Percentiles rank a stretch among this genome's conserved stretches.
Evolutionary conservation across 2,888 invertebrate species (phyloP).

Genomic region (Drosophila yooni): DNA sequence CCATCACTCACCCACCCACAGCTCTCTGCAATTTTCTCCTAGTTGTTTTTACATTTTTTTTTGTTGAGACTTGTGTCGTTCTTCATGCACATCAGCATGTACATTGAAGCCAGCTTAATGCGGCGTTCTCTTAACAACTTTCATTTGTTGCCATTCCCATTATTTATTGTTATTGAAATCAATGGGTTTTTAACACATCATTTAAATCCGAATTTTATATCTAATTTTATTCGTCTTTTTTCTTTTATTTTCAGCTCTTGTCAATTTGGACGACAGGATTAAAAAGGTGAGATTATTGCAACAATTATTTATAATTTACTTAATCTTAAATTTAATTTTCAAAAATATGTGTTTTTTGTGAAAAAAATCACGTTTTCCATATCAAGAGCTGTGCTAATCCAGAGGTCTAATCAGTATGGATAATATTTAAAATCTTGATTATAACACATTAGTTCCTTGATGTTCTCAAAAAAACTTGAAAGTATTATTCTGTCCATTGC

Average conservation of each 20-base stretch:
- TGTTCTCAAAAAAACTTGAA: not conserved
- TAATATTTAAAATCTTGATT: too few species aligned
- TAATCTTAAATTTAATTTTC: too few species aligned
- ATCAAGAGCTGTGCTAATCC: too few species aligned
- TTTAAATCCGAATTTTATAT: not conserved
- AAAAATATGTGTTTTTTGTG: too few species aligned
- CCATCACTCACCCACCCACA: constrained; percentile 29
- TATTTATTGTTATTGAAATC: not conserved
- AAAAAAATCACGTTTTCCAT: too few species aligned
- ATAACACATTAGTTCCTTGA: too few species aligned
- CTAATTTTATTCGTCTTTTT: not conserved
- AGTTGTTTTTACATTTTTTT: constrained; percentile 17
- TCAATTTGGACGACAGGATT: not conserved
- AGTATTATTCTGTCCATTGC: constrained; percentile 8
- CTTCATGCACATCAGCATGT: constrained; percentile 45
- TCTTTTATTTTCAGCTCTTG: constrained; percentile 43
- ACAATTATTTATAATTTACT: not conserved
- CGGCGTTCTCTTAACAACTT: constrained; percentile 41
- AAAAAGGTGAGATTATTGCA: constrained; percentile 42
- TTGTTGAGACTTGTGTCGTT: constrained; percentile 44
- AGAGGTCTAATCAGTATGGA: too few species aligned
- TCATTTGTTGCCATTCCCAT: constrained; percentile 13
- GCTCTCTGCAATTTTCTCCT: constrained; percentile 7
- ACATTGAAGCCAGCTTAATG: constrained; percentile 67
- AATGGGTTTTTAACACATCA: not conserved